Conservation (phyloP, 2,888 invertebrate species). For the Catocala sponsa region DNA sequence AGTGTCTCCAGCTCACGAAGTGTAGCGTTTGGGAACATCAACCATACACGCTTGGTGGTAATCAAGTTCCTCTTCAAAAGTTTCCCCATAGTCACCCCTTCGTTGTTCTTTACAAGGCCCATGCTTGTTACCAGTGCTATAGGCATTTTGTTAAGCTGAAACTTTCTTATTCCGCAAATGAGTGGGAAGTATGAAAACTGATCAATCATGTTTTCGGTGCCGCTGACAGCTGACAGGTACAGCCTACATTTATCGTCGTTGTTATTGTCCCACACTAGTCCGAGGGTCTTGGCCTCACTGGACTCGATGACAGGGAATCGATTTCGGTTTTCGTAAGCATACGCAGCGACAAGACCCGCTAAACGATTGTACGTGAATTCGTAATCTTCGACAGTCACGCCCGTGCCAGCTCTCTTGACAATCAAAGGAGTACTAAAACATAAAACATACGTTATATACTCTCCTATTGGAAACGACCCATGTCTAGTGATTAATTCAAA, state of each 20-base stretch:
- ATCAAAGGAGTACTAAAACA: constrained; percentile 62
- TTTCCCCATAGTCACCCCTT: constrained; percentile 56
- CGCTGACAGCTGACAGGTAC: constrained; percentile 65
- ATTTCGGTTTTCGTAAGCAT: constrained; percentile 61
- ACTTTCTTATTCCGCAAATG: constrained; percentile 64
- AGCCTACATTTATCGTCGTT: constrained; percentile 54
- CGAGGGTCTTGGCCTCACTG: constrained; percentile 59
- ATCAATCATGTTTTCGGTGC: constrained; percentile 65
- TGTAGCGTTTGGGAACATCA: constrained; percentile 50
- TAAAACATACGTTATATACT: neutral
- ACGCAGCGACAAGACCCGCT: constrained; percentile 63
- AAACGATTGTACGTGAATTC: constrained; percentile 71
- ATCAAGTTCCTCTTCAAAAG: constrained; percentile 51
- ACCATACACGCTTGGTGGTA: constrained; percentile 54
- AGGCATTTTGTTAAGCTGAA: constrained; percentile 64
- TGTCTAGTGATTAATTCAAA: no score
- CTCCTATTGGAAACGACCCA: neutral
- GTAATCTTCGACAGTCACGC: constrained; percentile 55
- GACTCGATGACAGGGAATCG: constrained; percentile 56
- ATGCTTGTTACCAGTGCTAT: constrained; percentile 60
- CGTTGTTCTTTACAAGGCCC: constrained; percentile 63
- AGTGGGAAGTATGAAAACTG: constrained; percentile 67
- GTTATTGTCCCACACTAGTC: constrained; percentile 62
- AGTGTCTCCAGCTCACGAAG: constrained; percentile 40
- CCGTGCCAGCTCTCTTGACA: constrained; percentile 60